Conservation (phyloP, 1,140 invertebrate genomes). For the Drosophila equinoxialis region DNA sequence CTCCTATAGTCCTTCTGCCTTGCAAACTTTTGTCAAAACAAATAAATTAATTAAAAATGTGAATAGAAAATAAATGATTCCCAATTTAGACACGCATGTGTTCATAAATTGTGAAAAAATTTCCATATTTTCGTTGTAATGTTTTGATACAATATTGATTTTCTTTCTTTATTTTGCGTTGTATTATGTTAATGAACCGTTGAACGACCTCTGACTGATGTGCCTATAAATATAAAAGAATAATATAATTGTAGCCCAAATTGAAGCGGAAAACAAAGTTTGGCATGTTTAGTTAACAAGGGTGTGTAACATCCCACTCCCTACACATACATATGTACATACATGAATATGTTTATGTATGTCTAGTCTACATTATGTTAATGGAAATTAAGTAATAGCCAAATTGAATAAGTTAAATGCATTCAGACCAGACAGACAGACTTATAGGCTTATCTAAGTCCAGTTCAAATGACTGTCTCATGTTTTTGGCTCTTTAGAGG, state of each 20-base stretch:
- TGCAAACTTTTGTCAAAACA: too few species aligned
- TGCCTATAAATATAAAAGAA: conserved; percentile 17
- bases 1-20: too few species aligned
- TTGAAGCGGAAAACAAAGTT: conserved; percentile 16
- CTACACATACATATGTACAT: background rate
- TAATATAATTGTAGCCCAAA: conserved; percentile 44
- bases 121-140: background rate
- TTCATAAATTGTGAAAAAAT: background rate
- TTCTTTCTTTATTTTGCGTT: background rate
- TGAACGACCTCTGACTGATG: conserved; percentile 3
- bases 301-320: background rate
- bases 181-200: background rate
- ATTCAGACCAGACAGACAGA: conserved; percentile 32
- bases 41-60: too few species aligned
- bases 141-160: background rate
- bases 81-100: background rate
- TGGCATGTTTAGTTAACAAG: conserved; percentile 27
- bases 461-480: too few species aligned
- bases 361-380: background rate
- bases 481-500: too few species aligned
- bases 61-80: too few species aligned
- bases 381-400: conserved; percentile 38
- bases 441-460: conserved; percentile 38
- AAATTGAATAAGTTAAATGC: conserved; percentile 45
- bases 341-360: background rate